Conservation (phyloP, 1,140 invertebrate genomes). For the Papilio polytes region DNA sequence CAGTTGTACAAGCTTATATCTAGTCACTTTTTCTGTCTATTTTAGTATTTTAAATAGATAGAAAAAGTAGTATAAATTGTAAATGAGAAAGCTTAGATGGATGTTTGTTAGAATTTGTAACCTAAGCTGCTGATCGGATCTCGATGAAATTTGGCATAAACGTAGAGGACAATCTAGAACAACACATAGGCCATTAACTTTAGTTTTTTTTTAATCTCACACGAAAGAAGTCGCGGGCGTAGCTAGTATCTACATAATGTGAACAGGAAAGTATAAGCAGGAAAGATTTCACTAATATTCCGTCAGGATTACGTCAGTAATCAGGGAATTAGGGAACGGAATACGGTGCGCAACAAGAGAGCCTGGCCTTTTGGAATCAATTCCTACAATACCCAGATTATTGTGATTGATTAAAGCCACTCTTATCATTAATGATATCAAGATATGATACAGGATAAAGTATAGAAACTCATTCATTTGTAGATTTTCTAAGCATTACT, state of each 20-base stretch:
- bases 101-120: too few relatives aligned
- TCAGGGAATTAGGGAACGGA: conserved; percentile 33
- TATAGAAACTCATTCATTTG: neutral
- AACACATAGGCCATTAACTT: too few relatives aligned
- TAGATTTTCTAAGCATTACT: neutral
- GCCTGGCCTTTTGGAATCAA: conserved; percentile 24
- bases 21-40: too few relatives aligned
- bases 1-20: neutral
- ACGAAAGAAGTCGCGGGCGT: too few relatives aligned
- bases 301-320: conserved; percentile 35
- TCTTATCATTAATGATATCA: conserved; percentile 30
- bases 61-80: too few relatives aligned
- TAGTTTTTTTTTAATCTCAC: too few relatives aligned
- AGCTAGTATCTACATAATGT: neutral
- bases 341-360: conserved; percentile 23
- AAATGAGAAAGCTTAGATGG: too few relatives aligned
- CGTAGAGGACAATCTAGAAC: too few relatives aligned
- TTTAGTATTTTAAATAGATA: too few relatives aligned
- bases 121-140: too few relatives aligned
- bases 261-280: conserved; percentile 22
- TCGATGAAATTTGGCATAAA: too few relatives aligned
- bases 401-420: conserved; percentile 37
- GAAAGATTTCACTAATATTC: conserved; percentile 31
- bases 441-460: neutral
- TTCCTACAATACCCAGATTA: conserved; percentile 29